Evolutionary conservation across 2,888 invertebrate genomes (phyloP).

Genomic region (Lagria hirta): DNA sequence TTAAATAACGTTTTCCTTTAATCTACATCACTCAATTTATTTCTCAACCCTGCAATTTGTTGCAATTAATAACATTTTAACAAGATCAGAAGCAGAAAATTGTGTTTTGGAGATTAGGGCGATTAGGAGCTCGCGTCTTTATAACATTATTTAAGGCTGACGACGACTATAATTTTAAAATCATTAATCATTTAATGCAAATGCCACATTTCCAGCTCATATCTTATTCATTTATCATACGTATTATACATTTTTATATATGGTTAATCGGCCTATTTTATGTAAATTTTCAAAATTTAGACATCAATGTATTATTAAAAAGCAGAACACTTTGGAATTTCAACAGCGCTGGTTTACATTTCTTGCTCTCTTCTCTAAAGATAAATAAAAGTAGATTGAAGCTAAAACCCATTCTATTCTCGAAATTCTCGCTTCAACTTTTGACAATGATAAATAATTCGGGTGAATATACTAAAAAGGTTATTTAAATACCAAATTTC

Average conservation of each 20-base stretch:
- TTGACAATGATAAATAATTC: conserved; percentile 29
- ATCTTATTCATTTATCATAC: too few species aligned
- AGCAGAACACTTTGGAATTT: too few species aligned
- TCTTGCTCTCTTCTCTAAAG: conserved; percentile 28
- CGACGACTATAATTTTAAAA: conserved; percentile 18
- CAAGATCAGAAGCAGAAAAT: conserved; percentile 4
- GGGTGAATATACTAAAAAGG: conserved; percentile 27
- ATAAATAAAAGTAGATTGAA: conserved; percentile 32
- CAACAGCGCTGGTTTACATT: conserved; percentile 31
- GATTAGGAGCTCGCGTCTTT: conserved; percentile 6
- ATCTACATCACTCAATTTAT: too few species aligned
- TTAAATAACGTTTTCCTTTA: conserved; percentile 1
- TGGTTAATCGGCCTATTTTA: too few species aligned
- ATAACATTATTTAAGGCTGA: conserved; percentile 11
- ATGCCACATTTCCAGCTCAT: too few species aligned
- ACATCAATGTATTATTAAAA: too few species aligned
- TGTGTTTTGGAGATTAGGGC: conserved; percentile 12
- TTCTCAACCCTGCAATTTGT: too few species aligned
- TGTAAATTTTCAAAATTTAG: too few species aligned
- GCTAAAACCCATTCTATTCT: conserved; percentile 30
- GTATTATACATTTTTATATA: too few species aligned
- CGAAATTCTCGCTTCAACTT: conserved; percentile 30
- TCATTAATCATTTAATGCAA: conserved; percentile 18
- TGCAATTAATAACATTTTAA: conserved; percentile 3
- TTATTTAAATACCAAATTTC: conserved; percentile 35